Evolutionary conservation across 2,797 vertebrate species (phyloP), one percentile per base, ranked within the genome.

Genomic region (Kryptopterus vitreolus): DNA sequence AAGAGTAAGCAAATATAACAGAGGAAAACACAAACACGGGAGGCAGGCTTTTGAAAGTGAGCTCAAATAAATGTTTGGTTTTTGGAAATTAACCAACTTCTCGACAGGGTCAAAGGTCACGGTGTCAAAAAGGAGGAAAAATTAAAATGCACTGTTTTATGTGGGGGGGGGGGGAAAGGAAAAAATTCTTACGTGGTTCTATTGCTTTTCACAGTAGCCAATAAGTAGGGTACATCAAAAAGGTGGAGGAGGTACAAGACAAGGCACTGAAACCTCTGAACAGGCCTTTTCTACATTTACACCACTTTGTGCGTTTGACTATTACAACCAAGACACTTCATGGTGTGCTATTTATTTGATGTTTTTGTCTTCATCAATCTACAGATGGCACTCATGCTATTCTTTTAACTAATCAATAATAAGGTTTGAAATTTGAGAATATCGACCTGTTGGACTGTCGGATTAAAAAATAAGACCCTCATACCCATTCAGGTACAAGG

Each of bases 1-100:
- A 22, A 71, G 65, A 80, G 69, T 71, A 82, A 65, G 57, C 68
- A 80, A 82, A 84, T 82, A 84, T 82, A 86, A 68, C 81, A 81
- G 59, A 75, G 74, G 58, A 71, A 73, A 61, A 79, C 62, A 74
- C 71, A 84, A 86, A 84, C 77, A 84, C 74, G 73, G 72, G 61
- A 83, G 79, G 75, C 79, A 66, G 52, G n/a, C 68, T 43, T 76
- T 63, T 81, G 79, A 82, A 81, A 33, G 66, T 0, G 57, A 75
- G 46, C 24, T 70, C 43, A 18, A 29, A 57, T 62, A 35, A 76
- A 73, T 2, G 31, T 61, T 83, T 81, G 7, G 15, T 57, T 43
- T 74, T 73, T 81, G 76, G 73, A 76, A 70, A 7, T 10, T 13
- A 3, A 59, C 43, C 16, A 12, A 50, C 62, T 33, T 77, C 48